Evolutionary conservation across 2,113 vertebrate species (phyloP).

Genomic region (Vidua chalybeata): DNA sequence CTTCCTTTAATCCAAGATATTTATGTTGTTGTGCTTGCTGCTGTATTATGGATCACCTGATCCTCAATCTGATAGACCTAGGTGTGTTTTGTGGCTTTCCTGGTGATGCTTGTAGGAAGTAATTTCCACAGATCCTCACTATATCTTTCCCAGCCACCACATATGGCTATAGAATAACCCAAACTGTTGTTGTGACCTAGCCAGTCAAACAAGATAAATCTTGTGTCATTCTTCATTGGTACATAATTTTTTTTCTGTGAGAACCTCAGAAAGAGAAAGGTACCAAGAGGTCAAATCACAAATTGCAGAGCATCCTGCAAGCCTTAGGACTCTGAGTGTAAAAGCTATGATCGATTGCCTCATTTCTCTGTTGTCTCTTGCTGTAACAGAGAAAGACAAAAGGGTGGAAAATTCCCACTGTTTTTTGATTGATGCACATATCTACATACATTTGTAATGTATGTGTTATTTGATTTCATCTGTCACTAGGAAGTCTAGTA

Average conservation of each 20-base stretch:
- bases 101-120: background rate
- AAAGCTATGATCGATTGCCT: slow-evolving; percentile 3
- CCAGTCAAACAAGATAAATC: slow-evolving; percentile 62
- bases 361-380: slow-evolving; percentile 16
- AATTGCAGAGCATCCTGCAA: slow-evolving; percentile 43
- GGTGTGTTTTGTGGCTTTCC: background rate
- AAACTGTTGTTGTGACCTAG: slow-evolving; percentile 27
- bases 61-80: background rate
- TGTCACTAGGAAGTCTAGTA: background rate
- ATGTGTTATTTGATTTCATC: background rate
- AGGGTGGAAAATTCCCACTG: background rate
- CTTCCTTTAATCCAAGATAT: background rate
- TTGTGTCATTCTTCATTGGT: slow-evolving; percentile 51
- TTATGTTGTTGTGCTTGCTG: background rate
- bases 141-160: background rate
- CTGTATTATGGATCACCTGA: background rate
- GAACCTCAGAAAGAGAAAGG: slow-evolving; percentile 14
- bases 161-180: slow-evolving; percentile 25
- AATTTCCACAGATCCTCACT: background rate
- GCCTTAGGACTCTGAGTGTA: background rate
- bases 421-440: background rate
- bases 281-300: slow-evolving; percentile 44
- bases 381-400: background rate
- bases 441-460: background rate
- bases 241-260: slow-evolving; percentile 56